phyloP scores from a whole-genome alignment of 2,113 vertebrate species.

The Ahaetulla prasina region DNA sequence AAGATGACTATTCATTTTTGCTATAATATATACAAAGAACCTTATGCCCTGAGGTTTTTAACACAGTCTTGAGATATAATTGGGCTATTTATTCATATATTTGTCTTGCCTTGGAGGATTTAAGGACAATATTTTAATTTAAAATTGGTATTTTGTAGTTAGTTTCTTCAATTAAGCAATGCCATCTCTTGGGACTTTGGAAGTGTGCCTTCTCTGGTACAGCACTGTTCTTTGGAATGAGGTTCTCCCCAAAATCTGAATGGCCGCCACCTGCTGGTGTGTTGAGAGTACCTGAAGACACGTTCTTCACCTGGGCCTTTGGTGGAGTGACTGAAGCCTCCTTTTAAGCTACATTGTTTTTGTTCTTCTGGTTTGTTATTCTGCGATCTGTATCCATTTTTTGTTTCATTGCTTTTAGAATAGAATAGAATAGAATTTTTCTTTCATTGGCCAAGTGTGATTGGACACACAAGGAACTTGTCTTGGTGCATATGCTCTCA shows the following conservation, averaged over 20 bases:
- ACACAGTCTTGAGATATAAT: not conserved
- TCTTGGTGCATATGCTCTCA: too few relatives aligned
- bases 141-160: too few relatives aligned
- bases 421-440: too few relatives aligned
- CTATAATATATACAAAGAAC: not conserved
- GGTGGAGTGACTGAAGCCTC: not conserved
- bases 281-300: not conserved
- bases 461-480: too few relatives aligned
- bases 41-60: not conserved
- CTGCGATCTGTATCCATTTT: not conserved
- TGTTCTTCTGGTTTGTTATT: not conserved
- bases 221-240: not conserved
- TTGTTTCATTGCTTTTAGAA: not conserved
- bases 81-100: not conserved
- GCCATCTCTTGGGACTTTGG: not conserved
- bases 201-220: not conserved
- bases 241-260: not conserved
- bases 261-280: not conserved
- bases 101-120: not conserved
- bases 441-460: too few relatives aligned
- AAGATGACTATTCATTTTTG: not conserved
- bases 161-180: not conserved
- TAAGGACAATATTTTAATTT: not conserved
- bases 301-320: not conserved
- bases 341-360: not conserved